Percentiles rank a stretch among this genome's conserved stretches.
phyloP scores from a whole-genome alignment of 2,113 vertebrate genomes.

The Sphyrna mokarran region DNA sequence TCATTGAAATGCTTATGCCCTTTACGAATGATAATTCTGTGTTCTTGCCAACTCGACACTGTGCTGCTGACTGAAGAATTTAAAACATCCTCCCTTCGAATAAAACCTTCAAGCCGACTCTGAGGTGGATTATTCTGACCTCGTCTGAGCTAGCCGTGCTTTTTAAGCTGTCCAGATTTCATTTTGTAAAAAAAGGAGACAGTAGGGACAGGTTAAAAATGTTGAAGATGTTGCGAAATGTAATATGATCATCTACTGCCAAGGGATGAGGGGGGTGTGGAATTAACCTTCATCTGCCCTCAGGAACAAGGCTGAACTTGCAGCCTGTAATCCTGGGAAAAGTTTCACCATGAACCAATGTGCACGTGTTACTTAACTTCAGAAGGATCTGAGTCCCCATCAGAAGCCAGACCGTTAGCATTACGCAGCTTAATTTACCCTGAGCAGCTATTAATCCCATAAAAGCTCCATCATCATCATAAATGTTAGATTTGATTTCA shows the following conservation, averaged over 20 bases:
- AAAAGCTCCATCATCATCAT: neutral
- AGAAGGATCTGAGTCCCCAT: neutral
- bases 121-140: neutral
- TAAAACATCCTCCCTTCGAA: constrained; percentile 6
- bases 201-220: neutral
- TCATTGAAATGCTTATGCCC: neutral
- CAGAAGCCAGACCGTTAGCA: neutral
- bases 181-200: neutral
- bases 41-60: neutral
- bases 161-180: neutral
- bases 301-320: neutral
- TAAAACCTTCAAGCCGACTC: neutral
- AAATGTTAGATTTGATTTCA: neutral
- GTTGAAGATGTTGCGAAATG: neutral
- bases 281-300: neutral
- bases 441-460: neutral
- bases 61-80: neutral
- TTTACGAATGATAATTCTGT: neutral
- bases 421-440: neutral
- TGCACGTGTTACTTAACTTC: neutral
- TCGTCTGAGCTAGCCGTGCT: neutral
- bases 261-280: no score
- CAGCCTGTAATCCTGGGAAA: neutral
- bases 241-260: neutral
- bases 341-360: neutral